Percentiles rank a stretch among this genome's conserved stretches.
These are phyloP conservation scores for Sibirionetta formosa DNA, from an alignment of 2,797 vertebrate genomes.

Conservation along the genomic window DNA sequence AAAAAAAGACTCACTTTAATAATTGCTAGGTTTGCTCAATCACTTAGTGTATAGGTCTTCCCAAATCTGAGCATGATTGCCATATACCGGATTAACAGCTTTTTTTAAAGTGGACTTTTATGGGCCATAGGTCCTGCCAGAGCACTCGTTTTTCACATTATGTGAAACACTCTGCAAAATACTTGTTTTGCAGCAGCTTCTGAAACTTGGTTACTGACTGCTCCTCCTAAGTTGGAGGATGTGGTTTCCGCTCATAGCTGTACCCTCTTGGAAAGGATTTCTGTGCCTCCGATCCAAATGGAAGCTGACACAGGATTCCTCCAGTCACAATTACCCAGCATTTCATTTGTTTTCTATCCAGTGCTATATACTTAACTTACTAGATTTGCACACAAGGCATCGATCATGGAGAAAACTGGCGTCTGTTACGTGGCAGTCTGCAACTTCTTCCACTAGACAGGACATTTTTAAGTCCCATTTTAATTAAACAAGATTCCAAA, in stretches of 20 bases:
- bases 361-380: background rate
- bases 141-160: background rate
- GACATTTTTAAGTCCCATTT: background rate
- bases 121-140: background rate
- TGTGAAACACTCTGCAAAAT: background rate
- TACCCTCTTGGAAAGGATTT: constrained; percentile 46
- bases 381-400: background rate
- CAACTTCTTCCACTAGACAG: background rate
- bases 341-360: constrained; percentile 7
- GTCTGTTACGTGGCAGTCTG: background rate
- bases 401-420: background rate
- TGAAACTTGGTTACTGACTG: background rate
- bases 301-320: constrained; percentile 39
- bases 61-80: background rate
- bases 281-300: constrained; percentile 23
- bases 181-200: background rate
- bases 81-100: background rate
- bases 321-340: background rate
- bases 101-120: background rate
- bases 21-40: background rate
- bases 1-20: background rate
- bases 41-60: background rate
- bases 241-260: constrained; percentile 43
- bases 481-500: constrained; percentile 43
- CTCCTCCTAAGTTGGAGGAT: constrained; percentile 28